Evolutionary conservation across 2,888 invertebrate species (phyloP).

Genomic region (Cryptops parisi): DNA sequence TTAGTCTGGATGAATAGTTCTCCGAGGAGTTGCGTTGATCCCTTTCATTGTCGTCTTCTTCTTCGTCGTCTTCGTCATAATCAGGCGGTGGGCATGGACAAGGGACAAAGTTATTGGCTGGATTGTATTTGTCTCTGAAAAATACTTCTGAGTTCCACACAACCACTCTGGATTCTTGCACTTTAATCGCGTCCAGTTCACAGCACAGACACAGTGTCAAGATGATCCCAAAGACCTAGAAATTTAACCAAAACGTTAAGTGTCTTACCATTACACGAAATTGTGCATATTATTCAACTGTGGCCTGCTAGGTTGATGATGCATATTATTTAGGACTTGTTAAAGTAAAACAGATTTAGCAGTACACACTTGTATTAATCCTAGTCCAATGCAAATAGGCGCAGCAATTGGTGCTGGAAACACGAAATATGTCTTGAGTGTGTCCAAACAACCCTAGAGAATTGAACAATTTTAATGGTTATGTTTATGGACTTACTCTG

Average conservation of each 20-base stretch:
- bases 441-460: slow-evolving; percentile 8
- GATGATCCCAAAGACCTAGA: slow-evolving; percentile 9
- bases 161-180: not conserved
- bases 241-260: not conserved
- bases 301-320: no score
- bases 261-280: no score
- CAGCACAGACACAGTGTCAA: slow-evolving; percentile 8
- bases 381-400: slow-evolving; percentile 8
- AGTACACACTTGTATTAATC: slow-evolving; percentile 4
- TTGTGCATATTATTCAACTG: no score
- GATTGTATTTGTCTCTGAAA: slow-evolving; percentile 6
- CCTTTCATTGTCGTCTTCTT: no score
- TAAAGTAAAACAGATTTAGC: no score
- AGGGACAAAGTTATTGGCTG: not conserved
- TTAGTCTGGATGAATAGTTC: no score
- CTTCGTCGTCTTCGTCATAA: not conserved
- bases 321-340: no score
- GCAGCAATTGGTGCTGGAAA: slow-evolving; percentile 12
- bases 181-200: slow-evolving; percentile 5
- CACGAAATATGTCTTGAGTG: slow-evolving; percentile 10
- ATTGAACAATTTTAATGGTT: not conserved
- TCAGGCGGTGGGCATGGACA: not conserved
- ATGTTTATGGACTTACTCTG: not conserved
- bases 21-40: no score
- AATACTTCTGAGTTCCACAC: slow-evolving; percentile 11